Base-by-base conservation (phyloP, 2,888 invertebrate genomes). In the Athalia cordata region DNA sequence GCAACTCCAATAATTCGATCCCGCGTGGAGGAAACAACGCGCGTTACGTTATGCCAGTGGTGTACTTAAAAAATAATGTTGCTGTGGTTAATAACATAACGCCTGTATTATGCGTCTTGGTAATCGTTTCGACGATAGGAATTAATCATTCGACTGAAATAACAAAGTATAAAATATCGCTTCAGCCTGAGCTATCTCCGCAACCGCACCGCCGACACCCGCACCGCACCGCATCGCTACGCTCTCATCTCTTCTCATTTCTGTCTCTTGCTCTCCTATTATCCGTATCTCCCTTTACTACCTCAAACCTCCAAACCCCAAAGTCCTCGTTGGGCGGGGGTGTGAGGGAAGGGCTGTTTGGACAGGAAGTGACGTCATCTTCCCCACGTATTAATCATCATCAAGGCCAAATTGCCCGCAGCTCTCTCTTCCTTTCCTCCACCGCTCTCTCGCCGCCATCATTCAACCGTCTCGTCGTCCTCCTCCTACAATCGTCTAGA, bases 341-440 rank as follows among this genome's bases (percentile, higher is more conserved):
- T 29, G 59, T 52, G 45, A 61, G 70, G 49, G 55, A 67, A 11
- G 59, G 45, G 43, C 77, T 67, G 67, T 70, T 68, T 66, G 77
- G 57, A 68, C 77, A 52, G 77, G 70, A 61, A 47, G 77, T 77
- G 77, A 77, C 77, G 77, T 68, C 70, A 61, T 62, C 57, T 77
- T 70, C 55, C 52, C 78, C 61, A n/a, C 70, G 78, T 65, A 62
- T 64, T 64, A 65, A 66, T 61, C 65, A 59, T 65, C 76, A 57
- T 65, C 67, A 62, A 74, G 59, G 7, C 66, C 57, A 61, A 66
- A 45, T 76, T 57, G 55, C 66, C 66, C 72, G 45, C 74, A 50
- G n/a, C 62, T 47, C 11, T 15, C 67, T 49, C 47, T 43, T 43
- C 47, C 59, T 8, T 43, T 49, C 55, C 43, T 62, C 29, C 64